Conservation (phyloP, 2,797 vertebrate genomes). For the Cossypha niveicapilla region DNA sequence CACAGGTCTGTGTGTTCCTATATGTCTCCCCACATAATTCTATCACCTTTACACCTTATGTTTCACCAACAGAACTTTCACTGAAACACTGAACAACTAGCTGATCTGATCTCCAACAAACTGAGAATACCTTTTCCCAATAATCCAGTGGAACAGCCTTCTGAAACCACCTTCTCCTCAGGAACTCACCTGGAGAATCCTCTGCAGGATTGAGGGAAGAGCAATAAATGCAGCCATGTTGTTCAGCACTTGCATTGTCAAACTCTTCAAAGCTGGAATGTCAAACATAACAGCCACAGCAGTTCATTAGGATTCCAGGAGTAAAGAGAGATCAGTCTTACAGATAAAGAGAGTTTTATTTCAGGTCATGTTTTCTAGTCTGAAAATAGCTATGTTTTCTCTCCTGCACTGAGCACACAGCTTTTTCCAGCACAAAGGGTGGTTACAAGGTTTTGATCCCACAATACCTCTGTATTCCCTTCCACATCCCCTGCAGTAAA, state of each 20-base stretch:
- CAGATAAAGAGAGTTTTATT: not conserved
- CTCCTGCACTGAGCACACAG: not conserved
- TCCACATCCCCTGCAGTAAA: not conserved
- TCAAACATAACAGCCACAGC: constrained; percentile 13
- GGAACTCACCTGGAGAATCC: constrained; percentile 87
- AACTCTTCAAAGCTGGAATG: constrained; percentile 85
- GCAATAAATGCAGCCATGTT: constrained; percentile 93
- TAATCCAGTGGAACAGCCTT: not conserved
- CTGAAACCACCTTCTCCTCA: not conserved
- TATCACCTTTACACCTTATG: not conserved
- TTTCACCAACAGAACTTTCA: not conserved
- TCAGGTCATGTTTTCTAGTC: not conserved
- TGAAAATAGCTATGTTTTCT: not conserved
- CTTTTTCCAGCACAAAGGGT: not conserved
- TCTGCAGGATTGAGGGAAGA: constrained; percentile 90
- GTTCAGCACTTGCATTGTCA: constrained; percentile 95
- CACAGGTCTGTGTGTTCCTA: not conserved
- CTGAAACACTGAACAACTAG: not conserved
- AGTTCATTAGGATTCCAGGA: not conserved
- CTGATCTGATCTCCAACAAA: not conserved
- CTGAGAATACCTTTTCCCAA: not conserved
- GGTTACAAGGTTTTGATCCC: not conserved
- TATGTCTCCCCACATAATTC: not conserved
- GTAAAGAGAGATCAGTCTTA: not conserved
- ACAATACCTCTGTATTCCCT: not conserved